Percentiles rank a stretch among this genome's conserved stretches.
phyloP scores from a whole-genome alignment of 2,113 vertebrate species.

The Capra hircus region DNA sequence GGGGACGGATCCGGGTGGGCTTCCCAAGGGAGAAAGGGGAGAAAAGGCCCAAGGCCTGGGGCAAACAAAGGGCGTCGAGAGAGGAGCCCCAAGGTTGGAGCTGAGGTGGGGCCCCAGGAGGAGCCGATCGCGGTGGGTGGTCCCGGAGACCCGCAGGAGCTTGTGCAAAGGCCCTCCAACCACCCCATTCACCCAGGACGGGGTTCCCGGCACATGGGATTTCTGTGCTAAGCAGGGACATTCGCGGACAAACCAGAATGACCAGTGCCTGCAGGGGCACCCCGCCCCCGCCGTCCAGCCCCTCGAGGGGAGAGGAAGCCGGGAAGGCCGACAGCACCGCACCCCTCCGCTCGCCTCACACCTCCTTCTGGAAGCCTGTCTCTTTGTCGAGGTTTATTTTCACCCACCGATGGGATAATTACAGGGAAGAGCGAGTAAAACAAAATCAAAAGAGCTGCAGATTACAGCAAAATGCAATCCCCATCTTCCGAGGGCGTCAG shows the following conservation, averaged over 20 bases:
- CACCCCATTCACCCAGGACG: fast-evolving
- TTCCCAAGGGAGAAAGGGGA: background rate
- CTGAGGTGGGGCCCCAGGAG: background rate
- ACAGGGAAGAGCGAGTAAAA: background rate
- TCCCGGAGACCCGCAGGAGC: background rate
- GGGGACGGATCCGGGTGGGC: fast-evolving
- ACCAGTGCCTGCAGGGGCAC: fast-evolving
- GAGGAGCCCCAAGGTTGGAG: fast-evolving
- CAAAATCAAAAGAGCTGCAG: background rate
- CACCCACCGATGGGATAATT: constrained; percentile 13
- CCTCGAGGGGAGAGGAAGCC: background rate
- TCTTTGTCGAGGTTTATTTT: background rate
- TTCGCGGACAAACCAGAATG: fast-evolving
- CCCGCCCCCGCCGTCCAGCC: background rate
- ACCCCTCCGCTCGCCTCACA: fast-evolving
- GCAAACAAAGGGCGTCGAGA: fast-evolving
- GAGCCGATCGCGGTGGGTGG: fast-evolving
- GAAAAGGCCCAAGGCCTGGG: background rate
- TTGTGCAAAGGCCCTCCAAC: fast-evolving
- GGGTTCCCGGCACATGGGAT: background rate
- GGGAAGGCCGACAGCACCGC: fast-evolving
- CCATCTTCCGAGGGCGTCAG: background rate
- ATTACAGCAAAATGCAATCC: background rate
- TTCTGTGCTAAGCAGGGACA: background rate
- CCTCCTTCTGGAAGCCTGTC: background rate